phyloP scores from a whole-genome alignment of 2,888 invertebrate species.

The Rosalia funebris region DNA sequence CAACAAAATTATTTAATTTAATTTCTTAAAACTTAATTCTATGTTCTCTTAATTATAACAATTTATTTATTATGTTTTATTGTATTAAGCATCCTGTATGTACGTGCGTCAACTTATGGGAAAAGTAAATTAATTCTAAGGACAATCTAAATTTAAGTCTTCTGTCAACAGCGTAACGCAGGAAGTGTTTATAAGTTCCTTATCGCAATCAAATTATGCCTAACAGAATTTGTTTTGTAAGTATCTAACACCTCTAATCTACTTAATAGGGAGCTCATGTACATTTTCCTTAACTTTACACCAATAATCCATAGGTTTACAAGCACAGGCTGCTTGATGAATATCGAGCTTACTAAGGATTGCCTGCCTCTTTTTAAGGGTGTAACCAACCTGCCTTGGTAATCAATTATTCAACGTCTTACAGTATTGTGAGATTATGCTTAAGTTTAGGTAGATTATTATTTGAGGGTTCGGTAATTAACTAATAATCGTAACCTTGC shows the following conservation, averaged over 20 bases:
- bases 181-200: not conserved
- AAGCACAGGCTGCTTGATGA: conserved; percentile 37
- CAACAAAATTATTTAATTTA: too few species aligned
- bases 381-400: conserved; percentile 28
- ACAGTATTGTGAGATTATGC: not conserved
- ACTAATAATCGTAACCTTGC: too few species aligned
- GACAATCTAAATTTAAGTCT: too few species aligned
- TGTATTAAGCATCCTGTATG: too few species aligned
- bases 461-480: too few species aligned
- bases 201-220: not conserved
- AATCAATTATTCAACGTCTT: conserved; percentile 31
- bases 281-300: conserved; percentile 37
- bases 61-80: too few species aligned
- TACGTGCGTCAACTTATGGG: too few species aligned
- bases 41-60: too few species aligned
- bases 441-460: too few species aligned
- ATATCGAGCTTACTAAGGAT: conserved; percentile 36
- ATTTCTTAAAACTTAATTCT: too few species aligned
- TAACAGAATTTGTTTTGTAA: conserved; percentile 12
- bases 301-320: conserved; percentile 36
- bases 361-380: conserved; percentile 33
- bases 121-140: too few species aligned
- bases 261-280: conserved; percentile 30
- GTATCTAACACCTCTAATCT: conserved; percentile 27
- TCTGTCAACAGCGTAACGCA: not conserved